phyloP scores from a whole-genome alignment of 2,888 invertebrate genomes.

The Tachystola acroxantha region DNA sequence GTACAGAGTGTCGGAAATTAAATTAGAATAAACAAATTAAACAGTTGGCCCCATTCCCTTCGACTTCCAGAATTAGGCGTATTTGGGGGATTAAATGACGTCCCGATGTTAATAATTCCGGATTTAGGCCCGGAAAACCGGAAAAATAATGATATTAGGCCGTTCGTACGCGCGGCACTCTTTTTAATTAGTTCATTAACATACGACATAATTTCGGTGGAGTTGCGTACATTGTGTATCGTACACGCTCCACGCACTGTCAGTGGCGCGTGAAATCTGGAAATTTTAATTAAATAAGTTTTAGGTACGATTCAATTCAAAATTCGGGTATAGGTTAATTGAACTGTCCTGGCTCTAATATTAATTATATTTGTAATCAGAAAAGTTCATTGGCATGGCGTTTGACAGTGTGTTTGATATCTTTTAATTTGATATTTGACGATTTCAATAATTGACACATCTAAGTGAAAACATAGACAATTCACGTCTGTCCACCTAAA shows the following conservation, averaged over 20 bases:
- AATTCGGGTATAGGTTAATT: too few species aligned
- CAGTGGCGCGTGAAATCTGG: neutral
- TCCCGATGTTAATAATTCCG: constrained; percentile 45
- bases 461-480: too few species aligned
- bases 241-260: neutral
- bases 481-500: too few species aligned
- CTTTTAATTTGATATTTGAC: too few species aligned
- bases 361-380: too few species aligned
- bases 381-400: too few species aligned
- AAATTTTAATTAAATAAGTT: constrained; percentile 3
- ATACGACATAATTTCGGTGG: constrained; percentile 32
- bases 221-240: neutral
- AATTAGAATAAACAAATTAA: constrained; percentile 68
- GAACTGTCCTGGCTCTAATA: too few species aligned
- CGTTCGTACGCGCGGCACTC: constrained; percentile 33
- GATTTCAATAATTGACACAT: too few species aligned
- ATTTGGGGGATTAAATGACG: constrained; percentile 44
- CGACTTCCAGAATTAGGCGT: constrained; percentile 50
- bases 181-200: constrained; percentile 47
- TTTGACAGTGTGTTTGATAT: too few species aligned
- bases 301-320: neutral
- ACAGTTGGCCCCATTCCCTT: constrained; percentile 51
- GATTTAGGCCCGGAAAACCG: constrained; percentile 29
- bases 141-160: constrained; percentile 27
- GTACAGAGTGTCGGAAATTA: constrained; percentile 50